A percentile compares a stretch with the other conserved stretches of the same genome.
Evolutionary conservation across 2,113 vertebrate species (phyloP).

Genomic region (Oplegnathus fasciatus): DNA sequence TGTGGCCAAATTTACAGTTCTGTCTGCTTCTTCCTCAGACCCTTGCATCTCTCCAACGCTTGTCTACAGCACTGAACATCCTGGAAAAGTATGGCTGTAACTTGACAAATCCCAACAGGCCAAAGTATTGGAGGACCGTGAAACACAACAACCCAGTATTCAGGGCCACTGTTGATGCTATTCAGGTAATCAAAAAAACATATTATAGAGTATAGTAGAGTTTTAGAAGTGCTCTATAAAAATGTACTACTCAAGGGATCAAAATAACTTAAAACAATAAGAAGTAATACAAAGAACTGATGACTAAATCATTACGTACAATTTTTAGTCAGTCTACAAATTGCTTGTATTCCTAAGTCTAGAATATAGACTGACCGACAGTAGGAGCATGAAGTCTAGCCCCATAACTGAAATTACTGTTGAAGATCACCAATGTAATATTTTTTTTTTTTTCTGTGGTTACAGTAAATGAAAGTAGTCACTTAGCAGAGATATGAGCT

Average conservation of each 20-base stretch:
- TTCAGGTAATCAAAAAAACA: constrained; percentile 84
- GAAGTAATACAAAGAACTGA: background rate
- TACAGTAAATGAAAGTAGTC: background rate
- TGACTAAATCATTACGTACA: background rate
- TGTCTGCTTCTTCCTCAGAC: constrained; percentile 62
- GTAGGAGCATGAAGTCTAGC: too few species aligned
- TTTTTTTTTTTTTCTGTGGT: too few species aligned
- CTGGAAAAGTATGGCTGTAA: constrained; percentile 94
- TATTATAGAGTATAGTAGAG: background rate
- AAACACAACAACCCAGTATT: constrained; percentile 95
- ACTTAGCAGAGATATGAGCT: background rate
- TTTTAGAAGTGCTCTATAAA: background rate
- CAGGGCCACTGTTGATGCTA: constrained; percentile 89
- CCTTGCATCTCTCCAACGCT: constrained; percentile 76
- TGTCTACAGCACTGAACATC: constrained; percentile 91
- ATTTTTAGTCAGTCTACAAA: background rate
- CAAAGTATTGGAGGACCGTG: constrained; percentile 92
- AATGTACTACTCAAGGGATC: background rate
- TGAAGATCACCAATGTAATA: too few species aligned
- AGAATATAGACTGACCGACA: background rate
- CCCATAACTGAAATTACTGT: too few species aligned
- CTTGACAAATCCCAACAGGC: constrained; percentile 87
- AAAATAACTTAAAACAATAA: background rate
- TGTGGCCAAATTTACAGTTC: background rate
- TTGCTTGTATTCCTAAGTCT: background rate